These are phyloP conservation scores for Drosophila tsacasi DNA, from an alignment of 1,140 invertebrate species.

Conservation along the genomic window DNA sequence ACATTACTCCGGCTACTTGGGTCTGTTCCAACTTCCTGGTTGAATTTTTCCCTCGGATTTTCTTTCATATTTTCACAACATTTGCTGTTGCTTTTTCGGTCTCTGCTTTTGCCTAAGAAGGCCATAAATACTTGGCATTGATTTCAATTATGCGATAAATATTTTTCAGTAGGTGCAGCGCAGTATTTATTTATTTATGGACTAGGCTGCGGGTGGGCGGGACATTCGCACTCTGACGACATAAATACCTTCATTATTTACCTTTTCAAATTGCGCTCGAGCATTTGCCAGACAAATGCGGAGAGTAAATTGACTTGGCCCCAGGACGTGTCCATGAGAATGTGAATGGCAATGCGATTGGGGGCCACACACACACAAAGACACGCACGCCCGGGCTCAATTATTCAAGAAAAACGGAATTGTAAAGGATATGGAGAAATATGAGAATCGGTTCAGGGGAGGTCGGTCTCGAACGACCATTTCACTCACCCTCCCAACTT, in stretches of 20 bases:
- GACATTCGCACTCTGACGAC: conserved; percentile 29
- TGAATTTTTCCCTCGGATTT: conserved; percentile 15
- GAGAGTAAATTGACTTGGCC: conserved; percentile 67
- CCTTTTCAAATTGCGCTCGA: conserved; percentile 68
- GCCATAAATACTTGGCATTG: conserved; percentile 62
- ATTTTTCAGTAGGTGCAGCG: conserved; percentile 48
- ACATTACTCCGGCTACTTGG: conserved; percentile 11
- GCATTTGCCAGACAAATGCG: conserved; percentile 39
- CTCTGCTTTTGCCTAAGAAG: conserved; percentile 21
- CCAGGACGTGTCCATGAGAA: conserved; percentile 38
- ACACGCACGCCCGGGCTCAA: conserved; percentile 52
- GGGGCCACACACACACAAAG: conserved; percentile 15
- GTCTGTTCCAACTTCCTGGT: neutral
- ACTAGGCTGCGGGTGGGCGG: conserved; percentile 10
- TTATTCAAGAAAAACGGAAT: conserved; percentile 66
- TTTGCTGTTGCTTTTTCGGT: conserved; percentile 37
- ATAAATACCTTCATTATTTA: conserved; percentile 77
- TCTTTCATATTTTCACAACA: conserved; percentile 14
- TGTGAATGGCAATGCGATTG: conserved; percentile 16
- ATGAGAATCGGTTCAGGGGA: conserved; percentile 75
- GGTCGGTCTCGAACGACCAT: conserved; percentile 12
- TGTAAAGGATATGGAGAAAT: conserved; percentile 62
- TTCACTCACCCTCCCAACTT: conserved; percentile 73
- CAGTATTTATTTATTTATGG: conserved; percentile 63
- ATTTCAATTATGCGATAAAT: conserved; percentile 79